Percentiles rank a stretch among this genome's conserved stretches.
phyloP scores from a whole-genome alignment of 1,140 invertebrate genomes.

The Nebria ingens region DNA sequence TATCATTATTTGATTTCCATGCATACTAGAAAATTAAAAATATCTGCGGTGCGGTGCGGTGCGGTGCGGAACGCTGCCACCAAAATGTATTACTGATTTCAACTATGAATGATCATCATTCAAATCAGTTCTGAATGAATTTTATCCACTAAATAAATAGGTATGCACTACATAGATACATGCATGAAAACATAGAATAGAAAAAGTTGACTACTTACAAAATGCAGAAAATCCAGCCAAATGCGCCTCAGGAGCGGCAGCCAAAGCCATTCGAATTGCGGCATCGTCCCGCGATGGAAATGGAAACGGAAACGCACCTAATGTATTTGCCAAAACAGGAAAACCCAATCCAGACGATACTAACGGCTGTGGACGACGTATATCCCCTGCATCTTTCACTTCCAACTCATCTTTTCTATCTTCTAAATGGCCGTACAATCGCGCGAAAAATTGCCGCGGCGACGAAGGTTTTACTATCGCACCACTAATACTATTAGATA shows the following conservation, averaged over 20 bases:
- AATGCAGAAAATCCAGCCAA: slow-evolving; percentile 51
- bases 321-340: background rate
- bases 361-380: background rate
- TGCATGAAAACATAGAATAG: too few relatives aligned
- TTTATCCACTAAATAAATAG: too few relatives aligned
- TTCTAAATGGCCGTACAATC: slow-evolving; percentile 53
- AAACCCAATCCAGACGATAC: background rate
- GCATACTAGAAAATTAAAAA: too few relatives aligned
- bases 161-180: too few relatives aligned
- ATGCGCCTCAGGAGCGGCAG: slow-evolving; percentile 27
- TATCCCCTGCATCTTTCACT: background rate
- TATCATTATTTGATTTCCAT: too few relatives aligned
- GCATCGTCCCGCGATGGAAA: background rate
- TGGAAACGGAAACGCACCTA: background rate
- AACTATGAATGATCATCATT: too few relatives aligned
- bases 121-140: too few relatives aligned
- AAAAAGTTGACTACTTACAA: slow-evolving; percentile 41
- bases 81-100: too few relatives aligned
- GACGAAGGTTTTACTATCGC: slow-evolving; percentile 49
- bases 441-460: slow-evolving; percentile 53
- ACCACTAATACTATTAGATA: too few relatives aligned
- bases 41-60: too few relatives aligned
- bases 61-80: too few relatives aligned
- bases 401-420: slow-evolving; percentile 19
- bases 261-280: background rate